Evolutionary conservation across 2,113 vertebrate genomes (phyloP).

Genomic region (Prietella phreatophila): DNA sequence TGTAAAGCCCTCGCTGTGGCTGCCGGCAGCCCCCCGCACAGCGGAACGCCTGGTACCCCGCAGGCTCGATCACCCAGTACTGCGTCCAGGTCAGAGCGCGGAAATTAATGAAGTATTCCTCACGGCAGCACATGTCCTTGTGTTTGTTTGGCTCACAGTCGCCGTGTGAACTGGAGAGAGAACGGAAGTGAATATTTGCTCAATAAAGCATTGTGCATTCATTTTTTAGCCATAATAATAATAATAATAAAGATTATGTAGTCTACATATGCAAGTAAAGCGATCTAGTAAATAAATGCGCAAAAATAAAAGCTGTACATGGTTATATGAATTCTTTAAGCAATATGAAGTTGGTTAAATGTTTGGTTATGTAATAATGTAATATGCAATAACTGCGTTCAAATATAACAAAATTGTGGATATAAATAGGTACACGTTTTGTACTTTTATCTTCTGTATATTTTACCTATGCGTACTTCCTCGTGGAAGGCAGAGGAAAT

Average conservation of each 20-base stretch:
- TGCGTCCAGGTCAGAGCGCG: slow-evolving; percentile 79
- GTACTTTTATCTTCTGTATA: too few species aligned
- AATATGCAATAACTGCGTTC: background rate
- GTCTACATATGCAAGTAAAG: too few species aligned
- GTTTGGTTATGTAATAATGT: slow-evolving; percentile 26
- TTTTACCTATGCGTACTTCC: background rate
- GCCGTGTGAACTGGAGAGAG: slow-evolving; percentile 71
- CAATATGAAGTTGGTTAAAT: background rate
- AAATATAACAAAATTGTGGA: background rate
- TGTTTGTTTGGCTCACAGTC: slow-evolving; percentile 72
- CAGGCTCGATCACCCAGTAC: slow-evolving; percentile 84
- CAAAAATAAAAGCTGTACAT: background rate
- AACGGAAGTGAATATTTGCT: background rate
- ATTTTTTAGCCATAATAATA: background rate
- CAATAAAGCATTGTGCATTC: background rate
- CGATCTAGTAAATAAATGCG: background rate
- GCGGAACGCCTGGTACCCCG: slow-evolving; percentile 79
- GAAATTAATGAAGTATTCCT: slow-evolving; percentile 81
- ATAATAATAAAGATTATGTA: background rate
- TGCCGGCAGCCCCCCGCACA: slow-evolving; percentile 78
- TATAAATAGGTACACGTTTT: background rate
- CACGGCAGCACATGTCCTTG: slow-evolving; percentile 76
- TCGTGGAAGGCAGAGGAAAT: too few species aligned
- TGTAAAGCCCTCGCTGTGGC: slow-evolving; percentile 62
- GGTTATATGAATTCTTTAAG: background rate